phyloP scores from a whole-genome alignment of 2,113 vertebrate genomes.

The Archilochus colubris region DNA sequence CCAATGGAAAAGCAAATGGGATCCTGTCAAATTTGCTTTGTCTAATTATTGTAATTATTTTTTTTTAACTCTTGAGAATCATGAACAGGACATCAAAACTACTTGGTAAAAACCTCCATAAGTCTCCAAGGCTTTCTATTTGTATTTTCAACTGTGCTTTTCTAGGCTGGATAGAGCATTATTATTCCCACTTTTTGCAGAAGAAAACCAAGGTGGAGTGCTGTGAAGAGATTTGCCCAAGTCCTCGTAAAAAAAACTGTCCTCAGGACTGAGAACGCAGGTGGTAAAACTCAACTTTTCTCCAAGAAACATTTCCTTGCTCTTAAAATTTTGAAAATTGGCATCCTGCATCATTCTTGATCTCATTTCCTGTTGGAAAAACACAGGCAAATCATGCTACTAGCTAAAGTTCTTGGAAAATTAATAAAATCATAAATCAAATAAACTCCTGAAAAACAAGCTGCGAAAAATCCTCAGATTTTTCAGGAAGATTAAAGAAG shows the following conservation, averaged over 20 bases:
- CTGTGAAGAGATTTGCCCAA: neutral
- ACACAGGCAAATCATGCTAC: slow-evolving; percentile 6
- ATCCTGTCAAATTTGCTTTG: neutral
- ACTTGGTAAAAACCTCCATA: neutral
- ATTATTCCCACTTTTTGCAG: neutral
- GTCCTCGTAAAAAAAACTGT: neutral
- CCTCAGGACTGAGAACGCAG: slow-evolving; percentile 9
- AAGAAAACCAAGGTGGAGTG: neutral
- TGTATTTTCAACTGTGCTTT: neutral
- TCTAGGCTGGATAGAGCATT: neutral
- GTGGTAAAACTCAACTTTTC: slow-evolving; percentile 20
- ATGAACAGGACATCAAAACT: neutral
- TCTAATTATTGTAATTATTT: neutral
- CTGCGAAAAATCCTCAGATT: neutral
- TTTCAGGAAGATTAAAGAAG: neutral
- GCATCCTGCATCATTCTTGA: slow-evolving; percentile 13
- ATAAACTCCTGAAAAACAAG: slow-evolving; percentile 22
- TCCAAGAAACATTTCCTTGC: slow-evolving; percentile 1
- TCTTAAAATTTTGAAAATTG: slow-evolving; percentile 32
- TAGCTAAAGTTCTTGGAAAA: slow-evolving; percentile 50
- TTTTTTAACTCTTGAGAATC: neutral
- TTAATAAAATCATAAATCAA: slow-evolving; percentile 44
- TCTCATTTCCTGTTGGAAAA: slow-evolving; percentile 65
- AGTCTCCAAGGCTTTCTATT: neutral
- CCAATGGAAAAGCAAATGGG: neutral